Conservation (phyloP, 2,113 vertebrate species). For the Polyodon spathula region DNA sequence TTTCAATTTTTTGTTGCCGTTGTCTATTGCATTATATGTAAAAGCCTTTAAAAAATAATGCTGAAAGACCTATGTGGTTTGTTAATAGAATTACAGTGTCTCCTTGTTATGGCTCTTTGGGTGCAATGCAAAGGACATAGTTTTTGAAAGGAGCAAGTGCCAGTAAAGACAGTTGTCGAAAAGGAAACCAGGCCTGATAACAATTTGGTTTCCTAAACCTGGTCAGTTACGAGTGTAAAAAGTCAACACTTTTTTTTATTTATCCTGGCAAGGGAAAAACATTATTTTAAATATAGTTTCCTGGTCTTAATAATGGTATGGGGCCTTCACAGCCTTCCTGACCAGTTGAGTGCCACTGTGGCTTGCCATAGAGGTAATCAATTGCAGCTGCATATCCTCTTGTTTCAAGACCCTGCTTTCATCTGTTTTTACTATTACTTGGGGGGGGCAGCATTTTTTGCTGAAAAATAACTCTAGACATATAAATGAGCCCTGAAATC, state of each 20-base stretch:
- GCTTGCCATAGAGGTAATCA: conserved; percentile 55
- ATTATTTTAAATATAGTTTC: conserved; percentile 28
- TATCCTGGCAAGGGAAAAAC: conserved; percentile 40
- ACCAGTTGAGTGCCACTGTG: conserved; percentile 43
- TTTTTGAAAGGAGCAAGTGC: not conserved
- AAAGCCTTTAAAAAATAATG: too few species aligned
- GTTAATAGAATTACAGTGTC: too few species aligned
- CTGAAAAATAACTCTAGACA: not conserved
- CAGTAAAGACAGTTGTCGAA: too few species aligned
- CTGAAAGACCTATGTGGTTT: too few species aligned
- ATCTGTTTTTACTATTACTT: conserved; percentile 24
- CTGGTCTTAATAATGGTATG: conserved; percentile 29
- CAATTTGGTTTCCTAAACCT: conserved; percentile 25
- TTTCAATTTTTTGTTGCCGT: too few species aligned
- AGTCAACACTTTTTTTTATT: conserved; percentile 34
- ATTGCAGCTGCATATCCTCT: conserved; percentile 41
- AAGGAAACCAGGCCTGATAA: conserved; percentile 20
- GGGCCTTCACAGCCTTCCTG: conserved; percentile 34
- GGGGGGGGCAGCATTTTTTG: not conserved
- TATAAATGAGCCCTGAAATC: too few species aligned
- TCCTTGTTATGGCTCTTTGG: too few species aligned
- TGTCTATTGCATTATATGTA: too few species aligned
- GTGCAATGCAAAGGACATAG: too few species aligned
- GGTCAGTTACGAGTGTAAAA: conserved; percentile 28
- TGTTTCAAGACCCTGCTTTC: not conserved